phyloP scores from a whole-genome alignment of 1,140 invertebrate species.

The Bombus huntii region DNA sequence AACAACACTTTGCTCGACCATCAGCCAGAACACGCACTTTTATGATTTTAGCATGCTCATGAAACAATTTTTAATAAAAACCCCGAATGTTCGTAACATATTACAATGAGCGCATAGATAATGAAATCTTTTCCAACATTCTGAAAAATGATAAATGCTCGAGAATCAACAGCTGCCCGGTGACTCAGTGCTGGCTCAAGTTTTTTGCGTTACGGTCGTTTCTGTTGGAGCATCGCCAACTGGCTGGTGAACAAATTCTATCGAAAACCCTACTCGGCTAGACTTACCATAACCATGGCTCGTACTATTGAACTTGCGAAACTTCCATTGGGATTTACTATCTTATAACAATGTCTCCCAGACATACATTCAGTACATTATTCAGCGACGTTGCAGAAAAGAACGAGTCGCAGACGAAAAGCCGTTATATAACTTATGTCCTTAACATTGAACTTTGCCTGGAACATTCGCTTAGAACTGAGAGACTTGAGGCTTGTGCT shows the following conservation, averaged over 20 bases:
- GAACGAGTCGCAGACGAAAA: neutral
- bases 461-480: neutral
- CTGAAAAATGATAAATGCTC: constrained; percentile 42
- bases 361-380: neutral
- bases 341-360: neutral
- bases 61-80: neutral
- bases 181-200: constrained; percentile 57
- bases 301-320: constrained; percentile 37
- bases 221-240: constrained; percentile 48
- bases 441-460: no score
- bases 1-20: neutral
- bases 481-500: neutral
- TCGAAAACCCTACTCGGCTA: constrained; percentile 27
- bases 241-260: constrained; percentile 28
- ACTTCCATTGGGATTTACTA: constrained; percentile 21
- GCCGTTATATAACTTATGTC: neutral
- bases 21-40: neutral
- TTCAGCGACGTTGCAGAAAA: neutral
- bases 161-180: constrained; percentile 64
- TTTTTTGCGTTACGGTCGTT: constrained; percentile 24
- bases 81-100: no score
- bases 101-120: neutral
- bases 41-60: neutral
- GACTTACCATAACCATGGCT: neutral
- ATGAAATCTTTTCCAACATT: neutral